Evolutionary conservation across 2,113 vertebrate genomes (phyloP).

Genomic region (Sinocyclocheilus grahami): DNA sequence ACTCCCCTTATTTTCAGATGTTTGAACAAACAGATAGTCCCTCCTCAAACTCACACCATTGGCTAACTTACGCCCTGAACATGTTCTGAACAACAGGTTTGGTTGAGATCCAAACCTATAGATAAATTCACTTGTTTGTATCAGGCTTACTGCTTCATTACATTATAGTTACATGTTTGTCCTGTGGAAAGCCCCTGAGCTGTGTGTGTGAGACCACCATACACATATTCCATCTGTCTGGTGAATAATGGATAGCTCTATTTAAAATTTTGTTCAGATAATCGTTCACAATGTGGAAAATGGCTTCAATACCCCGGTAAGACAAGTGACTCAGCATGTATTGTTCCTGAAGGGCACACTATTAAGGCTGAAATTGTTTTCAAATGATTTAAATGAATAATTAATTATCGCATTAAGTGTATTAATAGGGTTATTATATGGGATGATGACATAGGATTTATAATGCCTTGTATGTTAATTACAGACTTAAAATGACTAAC

Average conservation of each 20-base stretch:
- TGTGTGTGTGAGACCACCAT: not conserved
- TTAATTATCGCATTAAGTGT: not conserved
- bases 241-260: not conserved
- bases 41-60: not conserved
- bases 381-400: constrained; percentile 20
- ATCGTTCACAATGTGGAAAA: not conserved
- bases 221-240: not conserved
- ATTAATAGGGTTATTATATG: not conserved
- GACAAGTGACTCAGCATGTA: constrained; percentile 3
- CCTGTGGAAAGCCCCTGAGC: not conserved
- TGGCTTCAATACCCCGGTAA: not conserved
- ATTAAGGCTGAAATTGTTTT: constrained; percentile 16
- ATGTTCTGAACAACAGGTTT: not conserved
- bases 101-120: not conserved
- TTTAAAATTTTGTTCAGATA: constrained; percentile 2
- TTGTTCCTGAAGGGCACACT: constrained; percentile 13
- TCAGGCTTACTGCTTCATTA: not conserved
- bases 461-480: not conserved
- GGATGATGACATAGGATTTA: constrained; percentile 11
- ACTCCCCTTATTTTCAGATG: not conserved
- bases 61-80: not conserved
- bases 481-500: not conserved
- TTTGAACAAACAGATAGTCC: not conserved
- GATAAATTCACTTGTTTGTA: not conserved
- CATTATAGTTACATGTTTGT: not conserved